phyloP scores from a whole-genome alignment of 2,888 invertebrate genomes.

The Drosophila formosana region DNA sequence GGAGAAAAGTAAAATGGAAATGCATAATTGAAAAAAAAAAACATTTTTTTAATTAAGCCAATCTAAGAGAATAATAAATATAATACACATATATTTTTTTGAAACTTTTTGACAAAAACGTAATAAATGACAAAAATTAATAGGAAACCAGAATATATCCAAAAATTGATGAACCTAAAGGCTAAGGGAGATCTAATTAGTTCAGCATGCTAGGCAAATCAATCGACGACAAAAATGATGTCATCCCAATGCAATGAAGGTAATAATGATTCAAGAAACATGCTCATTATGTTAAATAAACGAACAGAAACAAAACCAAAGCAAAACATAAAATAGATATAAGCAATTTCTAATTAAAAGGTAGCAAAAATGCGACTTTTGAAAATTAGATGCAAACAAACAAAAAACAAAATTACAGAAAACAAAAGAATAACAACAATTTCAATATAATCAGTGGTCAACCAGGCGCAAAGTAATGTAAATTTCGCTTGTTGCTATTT shows the following conservation, averaged over 20 bases:
- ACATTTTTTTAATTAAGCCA: slow-evolving; percentile 79
- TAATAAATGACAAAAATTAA: slow-evolving; percentile 47
- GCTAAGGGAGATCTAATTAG: slow-evolving; percentile 28
- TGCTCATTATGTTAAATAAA: slow-evolving; percentile 69
- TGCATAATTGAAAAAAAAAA: slow-evolving; percentile 58
- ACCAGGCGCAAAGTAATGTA: slow-evolving; percentile 71
- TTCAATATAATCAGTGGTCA: slow-evolving; percentile 46
- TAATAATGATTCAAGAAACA: slow-evolving; percentile 46
- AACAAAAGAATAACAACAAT: slow-evolving; percentile 23
- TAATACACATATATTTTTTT: slow-evolving; percentile 82
- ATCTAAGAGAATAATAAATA: slow-evolving; percentile 76
- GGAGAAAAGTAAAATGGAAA: slow-evolving; percentile 36
- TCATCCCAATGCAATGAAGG: slow-evolving; percentile 40
- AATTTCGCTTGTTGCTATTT: slow-evolving; percentile 83
- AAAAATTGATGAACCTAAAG: neutral
- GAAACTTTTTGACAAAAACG: slow-evolving; percentile 81
- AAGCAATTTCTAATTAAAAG: slow-evolving; percentile 58
- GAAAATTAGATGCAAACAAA: slow-evolving; percentile 35
- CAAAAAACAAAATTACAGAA: slow-evolving; percentile 22
- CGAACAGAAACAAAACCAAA: slow-evolving; percentile 38
- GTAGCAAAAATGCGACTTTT: slow-evolving; percentile 54
- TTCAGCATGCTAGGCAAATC: slow-evolving; percentile 34
- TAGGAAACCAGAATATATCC: neutral
- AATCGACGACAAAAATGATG: slow-evolving; percentile 14
- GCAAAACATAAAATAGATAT: slow-evolving; percentile 55